These are phyloP conservation scores for Apis florea DNA, from an alignment of 1,140 invertebrate genomes.

Conservation along the genomic window DNA sequence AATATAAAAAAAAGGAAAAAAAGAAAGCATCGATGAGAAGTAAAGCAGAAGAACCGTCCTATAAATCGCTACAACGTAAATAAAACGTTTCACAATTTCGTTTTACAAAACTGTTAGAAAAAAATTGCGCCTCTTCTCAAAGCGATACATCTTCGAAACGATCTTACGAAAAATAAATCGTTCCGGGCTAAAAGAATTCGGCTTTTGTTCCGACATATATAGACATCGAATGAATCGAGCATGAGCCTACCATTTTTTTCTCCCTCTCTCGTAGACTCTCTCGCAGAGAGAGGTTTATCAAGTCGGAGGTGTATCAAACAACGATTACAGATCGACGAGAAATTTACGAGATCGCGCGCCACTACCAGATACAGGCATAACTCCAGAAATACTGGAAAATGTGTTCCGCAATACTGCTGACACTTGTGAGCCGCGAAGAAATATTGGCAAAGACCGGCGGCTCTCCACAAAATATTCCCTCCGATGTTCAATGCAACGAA, in stretches of 20 bases:
- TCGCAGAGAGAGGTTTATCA: not conserved
- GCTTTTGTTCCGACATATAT: not conserved
- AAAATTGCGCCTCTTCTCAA: not conserved
- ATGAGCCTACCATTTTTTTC: not conserved
- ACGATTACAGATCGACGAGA: constrained; percentile 22
- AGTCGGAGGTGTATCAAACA: constrained; percentile 22
- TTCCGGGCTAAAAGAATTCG: not conserved
- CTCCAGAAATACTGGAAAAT: constrained; percentile 22
- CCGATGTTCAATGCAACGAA: not conserved
- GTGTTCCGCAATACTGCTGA: constrained; percentile 34
- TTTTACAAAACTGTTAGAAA: not conserved
- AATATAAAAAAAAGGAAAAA: no score
- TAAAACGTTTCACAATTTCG: not conserved
- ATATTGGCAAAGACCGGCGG: constrained; percentile 25
- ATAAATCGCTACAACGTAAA: not conserved
- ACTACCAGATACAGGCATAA: constrained; percentile 15
- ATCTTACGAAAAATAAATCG: constrained; percentile 6
- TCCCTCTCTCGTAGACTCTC: not conserved
- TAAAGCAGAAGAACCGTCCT: no score
- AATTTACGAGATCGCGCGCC: constrained; percentile 25
- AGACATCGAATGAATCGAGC: not conserved
- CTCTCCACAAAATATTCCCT: not conserved
- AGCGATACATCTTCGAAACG: not conserved
- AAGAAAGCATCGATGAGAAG: no score
- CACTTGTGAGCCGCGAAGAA: constrained; percentile 30